Evolutionary conservation across 2,113 vertebrate species (phyloP), one percentile per base, ranked within the genome.

Genomic region (Triplophysa siluroides): DNA sequence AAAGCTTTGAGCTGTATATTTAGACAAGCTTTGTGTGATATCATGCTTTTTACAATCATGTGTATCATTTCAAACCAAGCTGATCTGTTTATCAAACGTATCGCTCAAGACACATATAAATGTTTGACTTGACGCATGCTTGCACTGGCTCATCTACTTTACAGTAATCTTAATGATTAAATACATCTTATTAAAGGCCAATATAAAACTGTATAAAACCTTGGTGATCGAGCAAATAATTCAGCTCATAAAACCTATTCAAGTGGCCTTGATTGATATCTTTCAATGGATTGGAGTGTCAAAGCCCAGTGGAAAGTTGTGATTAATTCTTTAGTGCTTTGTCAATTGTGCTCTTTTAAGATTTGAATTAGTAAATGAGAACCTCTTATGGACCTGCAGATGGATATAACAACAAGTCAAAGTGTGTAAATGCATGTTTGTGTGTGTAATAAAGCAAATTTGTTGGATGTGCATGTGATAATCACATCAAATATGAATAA

Each of bases 361-460:
- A 94, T 95, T 97, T 95, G 96, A 97, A 98, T 97, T 96, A 96
- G 95, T 93, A 96, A 96, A 96, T 94, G 93, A 96, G 91, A 94
- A 90, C 88, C 93, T 79, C 82, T 94, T 91, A 91, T 92, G 93
- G 92, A 93, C 88, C 29, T 79, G 91, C 92, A 96, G 94, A 97
- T 95, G 95, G 94, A 96, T 95, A 93, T 84, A 85, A 87, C 91
- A 90, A 89, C 94, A 92, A 94, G 89, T 90, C 92, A 93, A 84
- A 86, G 64, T 54, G 78, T 84, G 90, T 89, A 85, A 83, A 87
- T 68, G 38, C 63, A 64, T 26, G 62, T 50, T 33, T 21, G 61
- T 67, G 41, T 54, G 24, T 78, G 54, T 58, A 56, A 56, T 8
- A n/a, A 16, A 8, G 54, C 54, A n/a, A 58, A n/a, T 19, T 9